Evolutionary conservation across 2,797 vertebrate species (phyloP).

Genomic region (Synanceia verrucosa): DNA sequence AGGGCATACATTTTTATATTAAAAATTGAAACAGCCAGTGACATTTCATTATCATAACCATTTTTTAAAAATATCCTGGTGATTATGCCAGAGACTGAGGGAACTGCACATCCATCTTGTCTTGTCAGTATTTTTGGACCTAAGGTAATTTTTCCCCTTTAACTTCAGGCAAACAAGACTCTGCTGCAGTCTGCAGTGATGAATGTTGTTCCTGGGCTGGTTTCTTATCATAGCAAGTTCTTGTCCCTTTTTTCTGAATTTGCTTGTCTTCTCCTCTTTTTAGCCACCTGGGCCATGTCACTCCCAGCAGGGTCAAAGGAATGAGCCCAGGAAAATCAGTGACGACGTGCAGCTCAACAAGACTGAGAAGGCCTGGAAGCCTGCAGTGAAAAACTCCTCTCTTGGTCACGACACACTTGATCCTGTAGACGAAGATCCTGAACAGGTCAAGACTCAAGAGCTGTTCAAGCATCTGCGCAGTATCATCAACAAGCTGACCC

Average conservation of each 20-base stretch:
- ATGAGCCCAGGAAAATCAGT: constrained; percentile 93
- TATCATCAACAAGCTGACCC: constrained; percentile 96
- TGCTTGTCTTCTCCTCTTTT: neutral
- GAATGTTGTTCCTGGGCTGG: constrained; percentile 81
- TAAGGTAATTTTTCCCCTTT: neutral
- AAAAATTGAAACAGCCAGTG: neutral
- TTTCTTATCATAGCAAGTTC: neutral
- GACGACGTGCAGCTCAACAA: constrained; percentile 97
- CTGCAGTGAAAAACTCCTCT: constrained; percentile 83
- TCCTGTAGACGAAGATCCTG: constrained; percentile 79
- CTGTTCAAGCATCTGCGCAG: constrained; percentile 93
- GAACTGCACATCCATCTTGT: neutral
- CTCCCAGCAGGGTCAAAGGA: constrained; percentile 91
- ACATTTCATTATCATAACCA: neutral
- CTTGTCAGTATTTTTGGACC: neutral
- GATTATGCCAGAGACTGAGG: neutral
- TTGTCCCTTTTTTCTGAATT: neutral
- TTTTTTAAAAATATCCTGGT: neutral
- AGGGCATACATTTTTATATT: neutral
- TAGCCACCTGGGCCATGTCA: constrained; percentile 92
- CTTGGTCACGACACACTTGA: constrained; percentile 22
- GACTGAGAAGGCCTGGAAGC: constrained; percentile 97
- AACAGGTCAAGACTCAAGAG: constrained; percentile 88
- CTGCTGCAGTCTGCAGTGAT: constrained; percentile 88
- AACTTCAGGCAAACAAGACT: constrained; percentile 91